Base-by-base conservation (phyloP, 2,797 vertebrate species). In the Pangasius macronema region DNA sequence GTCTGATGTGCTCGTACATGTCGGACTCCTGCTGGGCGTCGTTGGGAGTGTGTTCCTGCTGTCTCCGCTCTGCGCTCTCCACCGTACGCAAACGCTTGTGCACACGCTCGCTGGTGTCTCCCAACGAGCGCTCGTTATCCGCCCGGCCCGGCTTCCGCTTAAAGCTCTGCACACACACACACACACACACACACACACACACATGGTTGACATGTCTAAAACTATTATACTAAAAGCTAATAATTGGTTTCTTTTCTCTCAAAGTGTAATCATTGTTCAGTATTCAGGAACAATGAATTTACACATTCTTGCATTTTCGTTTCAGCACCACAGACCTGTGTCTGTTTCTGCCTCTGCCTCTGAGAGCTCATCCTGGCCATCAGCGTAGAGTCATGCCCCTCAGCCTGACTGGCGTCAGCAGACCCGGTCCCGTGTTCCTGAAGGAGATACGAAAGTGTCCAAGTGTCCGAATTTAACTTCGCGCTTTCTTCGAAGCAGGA, bases 141-240 rank as follows among this genome's bases (percentile, higher is more conserved):
- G 97, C 96, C 49, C 93, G 96, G 0, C 99, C 99, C 0, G 98
- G 99, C 91, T 99, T 99, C 88, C 99, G 96, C 92, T 99, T 99
- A 91, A 97, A 97, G 93, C 97, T 98, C 98, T 96, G 91, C 33
- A 0, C 6, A 18, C 30, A 67, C n/a, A 68, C 63, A 86, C 67
- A 46, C 70, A 49, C 72, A 49, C 42, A 75, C 39, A 63, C 8
- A 67, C 61, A 86, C 67, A n/a, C 72, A 51, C 73, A n/a, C 46
- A 77, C 27, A 67, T 0, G 11, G 20, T 18, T 20, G 33, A 10
- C 72, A 49, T 3, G 10, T n/a, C 42, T 46, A n/a, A 51, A 73
- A 24, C 33, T 36, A 36, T 33, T 6, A 4, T 14, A 61, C 20
- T 39, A 18, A 10, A 20, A 3, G 0, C 3, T 36, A 82, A 33